Evolutionary conservation across 2,797 vertebrate species (phyloP).

Genomic region (Fratercula arctica): DNA sequence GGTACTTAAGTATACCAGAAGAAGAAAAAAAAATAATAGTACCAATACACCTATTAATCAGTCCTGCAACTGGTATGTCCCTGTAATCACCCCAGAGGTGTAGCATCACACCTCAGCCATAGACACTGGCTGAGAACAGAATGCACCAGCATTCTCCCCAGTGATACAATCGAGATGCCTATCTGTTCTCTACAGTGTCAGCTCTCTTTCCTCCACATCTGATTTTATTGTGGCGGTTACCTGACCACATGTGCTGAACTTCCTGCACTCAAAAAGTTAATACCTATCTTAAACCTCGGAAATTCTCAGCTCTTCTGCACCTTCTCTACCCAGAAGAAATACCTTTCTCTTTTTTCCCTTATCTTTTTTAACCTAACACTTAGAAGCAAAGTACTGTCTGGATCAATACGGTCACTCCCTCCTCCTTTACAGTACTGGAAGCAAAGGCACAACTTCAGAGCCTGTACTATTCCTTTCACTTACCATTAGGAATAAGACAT

Average conservation of each 20-base stretch:
- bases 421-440: background rate
- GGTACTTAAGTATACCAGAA: background rate
- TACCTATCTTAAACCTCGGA: background rate
- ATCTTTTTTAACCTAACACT: background rate
- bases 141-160: background rate
- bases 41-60: background rate
- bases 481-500: background rate
- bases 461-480: background rate
- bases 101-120: background rate
- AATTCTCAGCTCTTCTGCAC: background rate
- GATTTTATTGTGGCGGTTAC: conserved; percentile 38
- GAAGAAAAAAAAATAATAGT: background rate
- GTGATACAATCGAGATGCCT: background rate
- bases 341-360: too few relatives aligned
- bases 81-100: background rate
- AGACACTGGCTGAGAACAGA: background rate
- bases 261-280: background rate
- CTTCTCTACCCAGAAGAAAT: background rate
- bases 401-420: background rate
- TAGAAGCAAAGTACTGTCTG: background rate
- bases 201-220: background rate
- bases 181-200: background rate
- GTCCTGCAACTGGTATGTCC: background rate
- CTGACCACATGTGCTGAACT: background rate
- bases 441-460: background rate